Evolutionary conservation across 2,113 vertebrate genomes (phyloP).

Genomic region (Scartelaos histophorus): DNA sequence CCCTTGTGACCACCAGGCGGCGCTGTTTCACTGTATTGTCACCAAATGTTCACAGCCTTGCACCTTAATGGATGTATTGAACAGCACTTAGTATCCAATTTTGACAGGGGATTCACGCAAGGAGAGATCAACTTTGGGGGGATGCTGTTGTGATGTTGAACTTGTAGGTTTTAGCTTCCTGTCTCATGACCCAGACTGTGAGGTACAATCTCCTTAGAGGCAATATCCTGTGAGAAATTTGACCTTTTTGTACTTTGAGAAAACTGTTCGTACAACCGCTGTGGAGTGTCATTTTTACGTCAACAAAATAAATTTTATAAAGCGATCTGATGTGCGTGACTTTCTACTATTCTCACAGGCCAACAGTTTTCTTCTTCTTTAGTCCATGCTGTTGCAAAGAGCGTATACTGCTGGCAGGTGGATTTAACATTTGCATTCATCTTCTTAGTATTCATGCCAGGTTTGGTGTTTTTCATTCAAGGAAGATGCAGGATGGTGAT

Average conservation of each 20-base stretch:
- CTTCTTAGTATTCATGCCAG: constrained; percentile 42
- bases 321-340: constrained; percentile 45
- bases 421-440: neutral
- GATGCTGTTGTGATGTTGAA: constrained; percentile 47
- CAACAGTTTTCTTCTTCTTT: no score
- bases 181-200: constrained; percentile 54
- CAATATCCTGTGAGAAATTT: constrained; percentile 49
- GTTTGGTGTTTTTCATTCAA: constrained; percentile 1
- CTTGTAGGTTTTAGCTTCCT: constrained; percentile 46
- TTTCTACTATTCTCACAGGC: neutral
- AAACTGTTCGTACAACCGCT: constrained; percentile 68
- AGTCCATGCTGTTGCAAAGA: neutral
- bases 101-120: neutral
- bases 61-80: constrained; percentile 56
- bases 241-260: constrained; percentile 71
- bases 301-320: constrained; percentile 77
- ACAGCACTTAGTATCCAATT: constrained; percentile 52
- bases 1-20: constrained; percentile 43
- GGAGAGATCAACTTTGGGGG: constrained; percentile 23
- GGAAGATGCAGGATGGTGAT: constrained; percentile 21
- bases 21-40: constrained; percentile 50
- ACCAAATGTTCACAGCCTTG: constrained; percentile 23
- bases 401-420: neutral
- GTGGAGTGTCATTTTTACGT: constrained; percentile 72
- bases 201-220: constrained; percentile 71